These are phyloP conservation scores for Cynoglossus semilaevis DNA, from an alignment of 2,113 vertebrate species.

Conservation along the genomic window DNA sequence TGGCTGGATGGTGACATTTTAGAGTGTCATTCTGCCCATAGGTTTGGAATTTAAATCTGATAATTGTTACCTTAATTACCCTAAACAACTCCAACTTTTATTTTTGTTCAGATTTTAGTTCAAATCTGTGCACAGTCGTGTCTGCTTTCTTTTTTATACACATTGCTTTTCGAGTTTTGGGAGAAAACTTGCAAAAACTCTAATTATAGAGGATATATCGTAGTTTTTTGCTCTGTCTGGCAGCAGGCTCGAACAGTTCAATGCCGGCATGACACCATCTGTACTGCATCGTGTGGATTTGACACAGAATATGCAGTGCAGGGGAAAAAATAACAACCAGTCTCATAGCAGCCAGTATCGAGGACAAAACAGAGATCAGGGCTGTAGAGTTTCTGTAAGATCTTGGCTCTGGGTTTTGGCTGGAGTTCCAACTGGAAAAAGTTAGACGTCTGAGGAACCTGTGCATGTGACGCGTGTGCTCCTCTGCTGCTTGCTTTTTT, in stretches of 20 bases:
- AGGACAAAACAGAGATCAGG: conserved; percentile 35
- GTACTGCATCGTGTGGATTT: conserved; percentile 33
- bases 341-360: not conserved
- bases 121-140: conserved; percentile 32
- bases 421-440: conserved; percentile 13
- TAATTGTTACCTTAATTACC: too few relatives aligned
- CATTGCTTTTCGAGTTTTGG: conserved; percentile 30
- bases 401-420: conserved; percentile 8
- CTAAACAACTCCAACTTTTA: too few relatives aligned
- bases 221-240: conserved; percentile 47
- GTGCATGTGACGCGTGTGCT: not conserved
- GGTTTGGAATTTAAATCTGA: too few relatives aligned
- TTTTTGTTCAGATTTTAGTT: too few relatives aligned
- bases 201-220: conserved; percentile 53
- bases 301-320: conserved; percentile 27
- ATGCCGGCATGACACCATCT: conserved; percentile 46
- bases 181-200: conserved; percentile 36
- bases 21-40: too few relatives aligned
- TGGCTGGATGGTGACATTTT: too few relatives aligned
- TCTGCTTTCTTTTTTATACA: conserved; percentile 1
- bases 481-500: not conserved
- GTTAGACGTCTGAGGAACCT: not conserved
- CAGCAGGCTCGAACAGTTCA: conserved; percentile 47
- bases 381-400: conserved; percentile 27
- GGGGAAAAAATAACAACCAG: conserved; percentile 36